Percentiles rank a stretch among this genome's conserved stretches.
Evolutionary conservation across 2,797 vertebrate genomes (phyloP).

Genomic region (Botia kubotai): DNA sequence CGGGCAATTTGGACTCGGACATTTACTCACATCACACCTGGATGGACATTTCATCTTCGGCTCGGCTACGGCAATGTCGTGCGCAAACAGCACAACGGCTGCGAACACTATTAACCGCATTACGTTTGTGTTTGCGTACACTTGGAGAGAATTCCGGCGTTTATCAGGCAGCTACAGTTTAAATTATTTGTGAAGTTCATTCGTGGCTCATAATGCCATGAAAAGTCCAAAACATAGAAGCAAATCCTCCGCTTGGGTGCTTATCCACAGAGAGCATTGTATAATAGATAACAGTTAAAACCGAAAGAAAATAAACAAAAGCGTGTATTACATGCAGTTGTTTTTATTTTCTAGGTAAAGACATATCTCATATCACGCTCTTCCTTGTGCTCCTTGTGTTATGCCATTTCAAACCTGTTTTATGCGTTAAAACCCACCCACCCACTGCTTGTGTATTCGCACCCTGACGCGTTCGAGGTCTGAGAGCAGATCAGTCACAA

Average conservation of each 20-base stretch:
- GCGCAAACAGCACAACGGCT: slow-evolving; percentile 59
- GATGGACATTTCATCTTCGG: slow-evolving; percentile 76
- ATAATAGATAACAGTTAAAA: not conserved
- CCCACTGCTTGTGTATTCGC: not conserved
- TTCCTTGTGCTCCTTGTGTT: not conserved
- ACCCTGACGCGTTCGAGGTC: too few species aligned
- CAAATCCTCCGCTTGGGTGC: not conserved
- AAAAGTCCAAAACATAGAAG: not conserved
- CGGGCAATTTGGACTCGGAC: slow-evolving; percentile 86
- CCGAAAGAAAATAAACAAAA: not conserved
- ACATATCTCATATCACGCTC: not conserved
- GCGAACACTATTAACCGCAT: slow-evolving; percentile 67
- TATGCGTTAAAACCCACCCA: too few species aligned
- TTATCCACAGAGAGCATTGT: not conserved
- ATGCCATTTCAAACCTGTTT: not conserved
- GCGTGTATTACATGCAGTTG: not conserved
- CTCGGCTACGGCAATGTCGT: slow-evolving; percentile 59
- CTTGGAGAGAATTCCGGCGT: not conserved
- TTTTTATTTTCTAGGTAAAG: too few species aligned
- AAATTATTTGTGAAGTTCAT: not conserved
- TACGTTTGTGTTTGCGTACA: not conserved
- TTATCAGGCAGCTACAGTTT: not conserved
- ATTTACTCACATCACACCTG: slow-evolving; percentile 86
- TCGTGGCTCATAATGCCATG: not conserved
- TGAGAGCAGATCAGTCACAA: too few species aligned